Percentiles rank a stretch among this genome's conserved stretches.
Evolutionary conservation across 2,113 vertebrate genomes (phyloP).

Genomic region (Eudyptes chrysolophus): DNA sequence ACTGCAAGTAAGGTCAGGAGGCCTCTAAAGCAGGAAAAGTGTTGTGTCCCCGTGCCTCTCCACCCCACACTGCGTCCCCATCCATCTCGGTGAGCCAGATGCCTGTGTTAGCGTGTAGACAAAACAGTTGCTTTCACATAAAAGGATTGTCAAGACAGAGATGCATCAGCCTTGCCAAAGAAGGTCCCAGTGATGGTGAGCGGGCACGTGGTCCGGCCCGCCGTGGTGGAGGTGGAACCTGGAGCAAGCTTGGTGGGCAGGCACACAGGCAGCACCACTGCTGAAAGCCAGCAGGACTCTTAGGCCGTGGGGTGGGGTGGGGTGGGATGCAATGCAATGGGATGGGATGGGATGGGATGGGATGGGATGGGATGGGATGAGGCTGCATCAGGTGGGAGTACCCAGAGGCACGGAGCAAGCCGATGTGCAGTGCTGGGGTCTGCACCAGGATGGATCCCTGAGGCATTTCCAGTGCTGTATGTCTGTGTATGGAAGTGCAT

Average conservation of each 20-base stretch:
- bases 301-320: not conserved
- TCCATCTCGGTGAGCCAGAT: not conserved
- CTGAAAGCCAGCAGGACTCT: not conserved
- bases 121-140: not conserved
- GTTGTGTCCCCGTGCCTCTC: not conserved
- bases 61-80: not conserved
- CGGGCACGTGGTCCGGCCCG: fast-evolving
- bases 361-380: no score
- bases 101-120: not conserved
- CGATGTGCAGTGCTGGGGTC: not conserved
- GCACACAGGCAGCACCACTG: not conserved
- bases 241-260: not conserved
- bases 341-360: not conserved
- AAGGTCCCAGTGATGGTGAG: not conserved
- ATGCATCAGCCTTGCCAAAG: not conserved
- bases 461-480: not conserved
- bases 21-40: not conserved
- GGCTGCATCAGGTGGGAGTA: not conserved
- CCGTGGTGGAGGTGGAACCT: not conserved
- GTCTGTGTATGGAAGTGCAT: not conserved
- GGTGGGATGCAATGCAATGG: not conserved
- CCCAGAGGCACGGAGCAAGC: fast-evolving
- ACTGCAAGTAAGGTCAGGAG: not conserved
- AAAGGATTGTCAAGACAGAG: not conserved
- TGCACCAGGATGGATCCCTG: not conserved